Evolutionary conservation across 2,888 invertebrate genomes (phyloP), one percentile per base, ranked within the genome.

Genomic region (Callyntrura sp.): DNA sequence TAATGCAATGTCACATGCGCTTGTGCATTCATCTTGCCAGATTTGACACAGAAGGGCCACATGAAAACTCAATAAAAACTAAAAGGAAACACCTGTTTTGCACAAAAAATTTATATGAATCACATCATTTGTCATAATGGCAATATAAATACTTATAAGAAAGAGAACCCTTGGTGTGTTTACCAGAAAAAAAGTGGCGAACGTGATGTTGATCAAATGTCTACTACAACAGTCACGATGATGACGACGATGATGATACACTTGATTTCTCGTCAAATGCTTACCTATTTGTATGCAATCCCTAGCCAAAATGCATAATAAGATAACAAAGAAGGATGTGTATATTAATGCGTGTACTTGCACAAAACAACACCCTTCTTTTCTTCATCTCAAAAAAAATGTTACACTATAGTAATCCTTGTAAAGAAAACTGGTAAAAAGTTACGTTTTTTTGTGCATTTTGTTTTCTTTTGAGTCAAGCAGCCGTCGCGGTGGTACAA

Each of bases 121-220:
- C 70, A 45, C 20, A 70, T 70, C 70, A 70, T 70, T 70, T 20
- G 45, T 70, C 45, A 70, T 20, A 70, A 14, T 65, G 17, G 17
- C 17, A 45, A 6, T 43, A 25, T 12, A 11, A 25, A 3, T 20
- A n/a, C n/a, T n/a, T n/a, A n/a, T n/a, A 45, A 17, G 20, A 45
- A 20, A 20, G 45, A 9, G 70, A 70, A 45, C 45, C 35, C 45
- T 45, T 70, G 20, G n/a, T n/a, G 45, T 70, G 70, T 62, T 62
- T 23, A 62, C 62, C 35, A 62, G 1, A 4, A 35, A 65, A 65
- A 62, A 62, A 68, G 35, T 35, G 14, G 70, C n/a, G n/a, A 78
- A 78, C 55, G 51, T 78, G 76, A 78, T 25, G 17, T 55, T 17
- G 73, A 76, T 76, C 48, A 76, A 76, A 20, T 76, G 45, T 70